phyloP scores from a whole-genome alignment of 1,140 invertebrate species.

The Teleogryllus occipitalis region DNA sequence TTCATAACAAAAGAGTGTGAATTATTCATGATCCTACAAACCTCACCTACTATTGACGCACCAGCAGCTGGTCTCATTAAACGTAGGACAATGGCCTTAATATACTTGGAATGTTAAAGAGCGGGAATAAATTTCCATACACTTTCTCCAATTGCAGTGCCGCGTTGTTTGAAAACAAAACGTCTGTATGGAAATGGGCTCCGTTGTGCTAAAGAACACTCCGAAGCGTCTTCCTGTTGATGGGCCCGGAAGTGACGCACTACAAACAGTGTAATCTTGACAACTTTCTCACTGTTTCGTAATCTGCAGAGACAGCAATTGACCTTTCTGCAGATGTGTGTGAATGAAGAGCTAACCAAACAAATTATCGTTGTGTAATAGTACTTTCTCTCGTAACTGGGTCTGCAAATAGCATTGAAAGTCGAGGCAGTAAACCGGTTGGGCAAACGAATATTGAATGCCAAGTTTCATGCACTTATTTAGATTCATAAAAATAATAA shows the following conservation, averaged over 20 bases:
- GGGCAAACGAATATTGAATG: too few relatives aligned
- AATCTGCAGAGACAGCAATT: background rate
- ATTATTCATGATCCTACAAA: background rate
- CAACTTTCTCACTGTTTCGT: background rate
- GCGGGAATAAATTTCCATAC: background rate
- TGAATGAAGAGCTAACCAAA: background rate
- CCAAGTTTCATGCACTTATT: too few relatives aligned
- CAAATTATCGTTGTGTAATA: too few relatives aligned
- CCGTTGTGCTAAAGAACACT: background rate
- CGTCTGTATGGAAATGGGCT: background rate
- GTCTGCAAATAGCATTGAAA: too few relatives aligned
- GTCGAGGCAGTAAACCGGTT: too few relatives aligned
- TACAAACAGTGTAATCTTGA: background rate
- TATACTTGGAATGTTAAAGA: too few relatives aligned
- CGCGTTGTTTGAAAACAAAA: background rate
- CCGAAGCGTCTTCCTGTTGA: background rate
- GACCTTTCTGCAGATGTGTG: background rate
- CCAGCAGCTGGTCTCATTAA: background rate
- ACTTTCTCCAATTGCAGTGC: background rate
- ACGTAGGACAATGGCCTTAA: too few relatives aligned
- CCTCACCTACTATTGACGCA: background rate
- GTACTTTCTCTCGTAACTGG: too few relatives aligned
- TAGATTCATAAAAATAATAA: too few relatives aligned
- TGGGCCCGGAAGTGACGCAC: background rate
- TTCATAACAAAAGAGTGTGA: background rate